A percentile compares a stretch with the other conserved stretches of the same genome.
Conservation (phyloP, 2,888 invertebrate species). For the Anthoptus insignis region DNA sequence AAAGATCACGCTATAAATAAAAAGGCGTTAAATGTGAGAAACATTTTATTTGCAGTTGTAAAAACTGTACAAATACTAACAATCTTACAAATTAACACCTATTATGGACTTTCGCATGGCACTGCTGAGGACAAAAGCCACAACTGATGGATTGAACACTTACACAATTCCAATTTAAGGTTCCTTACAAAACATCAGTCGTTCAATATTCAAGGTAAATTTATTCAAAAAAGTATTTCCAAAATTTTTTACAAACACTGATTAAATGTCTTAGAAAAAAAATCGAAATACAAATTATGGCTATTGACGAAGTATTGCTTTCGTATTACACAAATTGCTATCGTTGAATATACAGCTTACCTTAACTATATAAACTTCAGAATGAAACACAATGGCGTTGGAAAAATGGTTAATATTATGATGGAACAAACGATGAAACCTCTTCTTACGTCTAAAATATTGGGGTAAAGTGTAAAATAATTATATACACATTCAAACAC, state of each 20-base stretch:
- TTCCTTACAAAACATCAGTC: slow-evolving; percentile 66
- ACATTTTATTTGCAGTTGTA: slow-evolving; percentile 87
- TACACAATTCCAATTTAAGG: slow-evolving; percentile 53
- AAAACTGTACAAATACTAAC: slow-evolving; percentile 88
- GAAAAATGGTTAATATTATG: slow-evolving; percentile 24
- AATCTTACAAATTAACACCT: slow-evolving; percentile 85
- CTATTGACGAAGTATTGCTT: slow-evolving; percentile 50
- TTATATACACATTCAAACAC: slow-evolving; percentile 67
- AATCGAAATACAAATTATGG: slow-evolving; percentile 46
- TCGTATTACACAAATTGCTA: slow-evolving; percentile 20
- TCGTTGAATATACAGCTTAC: slow-evolving; percentile 24
- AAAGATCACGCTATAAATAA: too few species aligned
- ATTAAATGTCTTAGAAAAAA: slow-evolving; percentile 29
- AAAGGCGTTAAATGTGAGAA: slow-evolving; percentile 67
- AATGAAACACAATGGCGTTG: slow-evolving; percentile 26
- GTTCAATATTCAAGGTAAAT: slow-evolving; percentile 47
- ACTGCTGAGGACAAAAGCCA: slow-evolving; percentile 66
- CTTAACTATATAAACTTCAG: slow-evolving; percentile 39
- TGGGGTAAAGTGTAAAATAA: slow-evolving; percentile 67
- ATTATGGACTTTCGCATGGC: slow-evolving; percentile 87
- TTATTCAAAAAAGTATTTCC: slow-evolving; percentile 36
- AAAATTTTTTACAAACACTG: slow-evolving; percentile 21
- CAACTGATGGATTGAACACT: slow-evolving; percentile 52
- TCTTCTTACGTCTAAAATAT: slow-evolving; percentile 66
- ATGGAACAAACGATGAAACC: slow-evolving; percentile 44